Base-by-base conservation (phyloP, 92 coral and sea anemone genomes). In the Micromussa lordhowensis region DNA sequence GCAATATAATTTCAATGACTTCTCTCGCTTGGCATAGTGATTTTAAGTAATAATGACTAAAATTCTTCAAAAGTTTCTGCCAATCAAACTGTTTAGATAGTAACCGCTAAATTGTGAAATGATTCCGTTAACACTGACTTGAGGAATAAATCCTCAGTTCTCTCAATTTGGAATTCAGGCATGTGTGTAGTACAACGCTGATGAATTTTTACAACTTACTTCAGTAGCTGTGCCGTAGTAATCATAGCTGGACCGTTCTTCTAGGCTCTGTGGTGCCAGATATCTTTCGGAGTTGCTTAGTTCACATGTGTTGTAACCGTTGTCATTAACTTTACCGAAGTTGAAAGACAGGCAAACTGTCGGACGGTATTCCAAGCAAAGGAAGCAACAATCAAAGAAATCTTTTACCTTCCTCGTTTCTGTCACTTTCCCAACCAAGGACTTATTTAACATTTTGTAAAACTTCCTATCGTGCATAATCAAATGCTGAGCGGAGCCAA, bases 211-310 rank as follows among this genome's bases (percentile, higher is more conserved):
- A 32, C 6, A 73, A 74, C 72, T 68, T 68, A 68, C 72, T 21
- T 68, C 32, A 68, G n/a, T n/a, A n/a, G n/a, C n/a, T n/a, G n/a
- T n/a, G n/a, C n/a, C n/a, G n/a, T n/a, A n/a, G n/a, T n/a, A 75
- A 49, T 75, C 80, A 34, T 19, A 75, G 51, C 44, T 49, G 16
- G 44, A 8, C 77, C 77, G 51, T 9, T 29, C 57, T 24, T 75
- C 53, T 9, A 36, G 26, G 16, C 49, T 79, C 2, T 51, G 82
- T 5, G 82, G 82, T 19, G 49, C 82, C 64, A 28, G 29, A 79
- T 29, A 51, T n/a, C 68, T 79, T 79, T 51, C 64, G 1, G 82
- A 79, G 28, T 79, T 53, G 32, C 82, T 79, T 29, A 79, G 35
- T 7, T 51, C 82, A 58, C 68, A 79, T 16, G 17, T 44, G 19